Evolutionary conservation across 2,888 invertebrate species (phyloP), one percentile per base, ranked within the genome.

Genomic region (Tenthredo livida): DNA sequence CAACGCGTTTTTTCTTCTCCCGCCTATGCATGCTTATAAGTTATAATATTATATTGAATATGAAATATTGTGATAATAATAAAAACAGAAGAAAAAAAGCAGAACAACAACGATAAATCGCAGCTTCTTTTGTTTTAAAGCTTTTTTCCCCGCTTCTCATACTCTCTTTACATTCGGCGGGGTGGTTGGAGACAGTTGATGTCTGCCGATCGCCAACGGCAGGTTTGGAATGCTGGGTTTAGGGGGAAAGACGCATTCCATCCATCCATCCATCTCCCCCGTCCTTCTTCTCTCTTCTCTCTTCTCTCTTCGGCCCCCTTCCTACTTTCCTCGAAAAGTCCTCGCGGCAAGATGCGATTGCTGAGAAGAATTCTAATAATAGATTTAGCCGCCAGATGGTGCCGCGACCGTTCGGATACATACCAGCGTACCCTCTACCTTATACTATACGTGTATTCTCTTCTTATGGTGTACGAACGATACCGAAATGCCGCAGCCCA

Each of bases 361-460:
- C 65, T 65, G 40, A 75, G 84, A 84, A 65, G 84, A 86, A 86
- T 86, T 85, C 87, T 88, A 88, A 88, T 88, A 87, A 88, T 87
- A 88, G 88, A 89, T 87, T 86, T 82, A 78, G 54, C 87, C 88
- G 87, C 87, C 88, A 88, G 87, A 89, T 89, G 88, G 88, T 88
- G 88, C 86, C 86, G 84, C 86, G 87, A 88, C 87, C 87, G 88
- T 86, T 84, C 43, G 43, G 25, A 67, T 78, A 37, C 78, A 58
- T 78, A 78, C 58, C 58, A 58, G 40, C 77, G 7, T 77, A 61
- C 54, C 54, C 58, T 78, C 58, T 33, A 37, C 58, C 58, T n/a
- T 58, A 58, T 61, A 58, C 50, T 50, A 9, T 47, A 80, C 61
- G 21, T 58, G 17, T 61, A 80, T 80, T 50, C 50, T 21, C 61